A percentile compares a stretch with the other conserved stretches of the same genome.
These are phyloP conservation scores for Lasius platythorax DNA, from an alignment of 2,888 invertebrate genomes.

Conservation along the genomic window DNA sequence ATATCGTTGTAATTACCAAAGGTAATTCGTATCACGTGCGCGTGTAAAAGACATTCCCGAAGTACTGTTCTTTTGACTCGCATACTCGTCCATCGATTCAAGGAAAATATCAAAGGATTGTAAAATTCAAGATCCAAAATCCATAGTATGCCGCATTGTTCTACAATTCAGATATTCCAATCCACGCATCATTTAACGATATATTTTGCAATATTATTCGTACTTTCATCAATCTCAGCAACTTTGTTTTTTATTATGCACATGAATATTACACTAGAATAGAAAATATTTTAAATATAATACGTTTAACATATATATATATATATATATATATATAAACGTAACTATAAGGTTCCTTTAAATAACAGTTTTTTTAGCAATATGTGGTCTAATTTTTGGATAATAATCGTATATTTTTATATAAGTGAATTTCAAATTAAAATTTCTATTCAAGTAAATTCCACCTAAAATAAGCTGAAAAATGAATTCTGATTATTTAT, in stretches of 20 bases:
- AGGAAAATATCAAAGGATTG: slow-evolving; percentile 65
- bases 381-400: background rate
- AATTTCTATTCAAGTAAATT: background rate
- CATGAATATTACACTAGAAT: no score
- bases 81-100: slow-evolving; percentile 63
- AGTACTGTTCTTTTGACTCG: slow-evolving; percentile 40
- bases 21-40: slow-evolving; percentile 41
- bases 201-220: no score
- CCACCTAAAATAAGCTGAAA: background rate
- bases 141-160: background rate
- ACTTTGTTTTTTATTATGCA: no score
- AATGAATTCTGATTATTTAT: background rate
- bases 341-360: no score
- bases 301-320: no score
- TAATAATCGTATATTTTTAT: background rate
- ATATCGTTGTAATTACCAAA: slow-evolving; percentile 50
- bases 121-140: slow-evolving; percentile 27
- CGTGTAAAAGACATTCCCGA: slow-evolving; percentile 21
- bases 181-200: no score
- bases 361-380: no score
- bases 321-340: no score
- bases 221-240: background rate
- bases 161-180: background rate
- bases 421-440: background rate
- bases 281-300: no score